Evolutionary conservation across 2,113 vertebrate genomes (phyloP), one percentile per base, ranked within the genome.

Genomic region (Bombycilla garrulus): DNA sequence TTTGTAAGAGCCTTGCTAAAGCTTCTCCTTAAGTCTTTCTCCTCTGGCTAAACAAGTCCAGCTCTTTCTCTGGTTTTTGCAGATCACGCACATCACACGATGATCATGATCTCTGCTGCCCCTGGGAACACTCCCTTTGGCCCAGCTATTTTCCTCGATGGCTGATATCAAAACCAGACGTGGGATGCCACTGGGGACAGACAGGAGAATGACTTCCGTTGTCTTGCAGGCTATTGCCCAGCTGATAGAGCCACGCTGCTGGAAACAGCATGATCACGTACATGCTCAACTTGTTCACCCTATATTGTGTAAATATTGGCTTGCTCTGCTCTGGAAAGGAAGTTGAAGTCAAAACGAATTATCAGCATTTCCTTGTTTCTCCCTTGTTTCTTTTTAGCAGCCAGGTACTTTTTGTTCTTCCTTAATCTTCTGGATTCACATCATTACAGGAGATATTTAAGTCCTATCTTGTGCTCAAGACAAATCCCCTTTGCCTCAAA

Each of bases 401-500:
- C 28, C 66, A 96, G 35, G 20, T 13, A 72, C 13, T 85, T 93
- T 38, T 76, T 44, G 26, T 20, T 64, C 38, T 79, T 40, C 50
- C 69, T 12, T 62, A 25, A 26, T 74, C 29, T 82, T 62, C 51
- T 29, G 15, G 13, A 72, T 79, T 85, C 6, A 1, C 65, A 87
- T 54, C 36, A 29, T 80, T 92, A 40, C 40, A 90, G 84, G 57
- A 76, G 48, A 69, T 45, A 72, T 15, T 88, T 57, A 79, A 92
- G 18, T 22, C 48, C 36, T 31, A 25, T 67, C 57, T 89, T 3
- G 0, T 60, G 31, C n/a, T 86, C n/a, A 36, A 64, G 44, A 64
- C 42, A 95, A 91, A 92, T 74, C 33, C 50, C 81, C 14, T 91
- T 91, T 95, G 73, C 44, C 78, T 73, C 62, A 48, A 77, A 82